Percentiles rank a stretch among this genome's conserved stretches.
phyloP scores from a whole-genome alignment of 2,888 invertebrate species.

The Athalia rosae region DNA sequence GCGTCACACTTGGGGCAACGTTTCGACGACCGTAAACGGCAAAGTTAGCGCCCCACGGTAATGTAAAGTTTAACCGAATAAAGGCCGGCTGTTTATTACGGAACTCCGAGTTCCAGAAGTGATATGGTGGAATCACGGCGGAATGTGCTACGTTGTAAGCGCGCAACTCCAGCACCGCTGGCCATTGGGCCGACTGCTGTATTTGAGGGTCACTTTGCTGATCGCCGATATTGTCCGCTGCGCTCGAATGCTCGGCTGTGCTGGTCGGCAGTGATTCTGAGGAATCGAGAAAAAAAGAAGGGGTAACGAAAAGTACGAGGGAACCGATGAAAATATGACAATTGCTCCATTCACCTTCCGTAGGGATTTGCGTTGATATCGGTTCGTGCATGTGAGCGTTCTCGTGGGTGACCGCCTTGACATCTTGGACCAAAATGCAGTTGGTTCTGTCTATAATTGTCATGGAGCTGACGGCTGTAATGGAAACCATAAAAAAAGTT shows the following conservation, averaged over 20 bases:
- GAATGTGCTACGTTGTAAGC: constrained; percentile 90
- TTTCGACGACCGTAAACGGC: constrained; percentile 97
- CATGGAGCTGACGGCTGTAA: constrained; percentile 93
- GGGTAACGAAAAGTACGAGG: not conserved
- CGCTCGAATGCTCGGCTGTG: constrained; percentile 81
- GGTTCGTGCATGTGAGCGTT: constrained; percentile 86
- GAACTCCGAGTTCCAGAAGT: constrained; percentile 95
- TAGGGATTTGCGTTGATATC: constrained; percentile 81
- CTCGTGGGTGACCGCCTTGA: constrained; percentile 91
- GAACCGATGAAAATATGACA: constrained; percentile 41
- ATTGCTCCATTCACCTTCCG: constrained; percentile 77
- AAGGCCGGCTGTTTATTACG: constrained; percentile 93
- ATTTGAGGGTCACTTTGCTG: constrained; percentile 78
- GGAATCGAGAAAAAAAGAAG: constrained; percentile 55
- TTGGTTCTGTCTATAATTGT: constrained; percentile 91
- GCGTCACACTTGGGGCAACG: constrained; percentile 96
- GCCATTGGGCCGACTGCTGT: constrained; percentile 86
- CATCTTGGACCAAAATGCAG: constrained; percentile 93
- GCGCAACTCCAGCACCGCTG: constrained; percentile 85
- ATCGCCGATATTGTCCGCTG: constrained; percentile 76
- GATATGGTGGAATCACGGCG: constrained; percentile 91
- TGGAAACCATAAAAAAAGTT: constrained; percentile 61
- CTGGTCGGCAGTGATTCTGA: constrained; percentile 85
- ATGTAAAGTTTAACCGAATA: constrained; percentile 90
- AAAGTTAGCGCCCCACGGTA: constrained; percentile 95